A percentile compares a stretch with the other conserved stretches of the same genome.
Evolutionary conservation across 1,140 invertebrate genomes (phyloP).

Genomic region (Atta texana): DNA sequence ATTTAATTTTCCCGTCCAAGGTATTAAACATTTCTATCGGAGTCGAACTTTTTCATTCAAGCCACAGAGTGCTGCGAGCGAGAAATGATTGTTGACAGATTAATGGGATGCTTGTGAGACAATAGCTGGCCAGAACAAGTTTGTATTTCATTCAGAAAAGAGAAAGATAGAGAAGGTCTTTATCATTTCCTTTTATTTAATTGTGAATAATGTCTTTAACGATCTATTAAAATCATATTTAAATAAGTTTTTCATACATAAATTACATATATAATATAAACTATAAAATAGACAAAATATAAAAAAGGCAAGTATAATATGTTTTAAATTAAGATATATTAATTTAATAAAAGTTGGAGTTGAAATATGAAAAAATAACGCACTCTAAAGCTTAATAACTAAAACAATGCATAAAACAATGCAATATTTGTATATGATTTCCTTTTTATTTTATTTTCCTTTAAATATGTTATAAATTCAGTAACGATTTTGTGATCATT

Average conservation of each 20-base stretch:
- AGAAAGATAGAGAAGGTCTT: constrained; percentile 5
- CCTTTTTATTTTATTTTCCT: neutral
- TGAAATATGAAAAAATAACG: neutral
- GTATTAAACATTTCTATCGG: constrained; percentile 58
- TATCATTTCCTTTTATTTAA: constrained; percentile 14
- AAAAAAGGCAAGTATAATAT: neutral
- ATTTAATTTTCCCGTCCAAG: constrained; percentile 49
- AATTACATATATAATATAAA: neutral
- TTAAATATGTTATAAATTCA: neutral
- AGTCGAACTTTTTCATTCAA: constrained; percentile 55
- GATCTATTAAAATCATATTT: neutral
- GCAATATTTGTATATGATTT: neutral
- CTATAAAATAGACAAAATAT: neutral
- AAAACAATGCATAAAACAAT: neutral
- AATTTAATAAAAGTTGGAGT: neutral
- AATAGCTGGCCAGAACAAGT: constrained; percentile 28
- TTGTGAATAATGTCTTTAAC: neutral
- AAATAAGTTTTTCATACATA: constrained; percentile 27
- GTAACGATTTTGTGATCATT: neutral
- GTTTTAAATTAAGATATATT: neutral
- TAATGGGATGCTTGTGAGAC: constrained; percentile 46
- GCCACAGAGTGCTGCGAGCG: neutral
- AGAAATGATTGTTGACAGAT: constrained; percentile 55
- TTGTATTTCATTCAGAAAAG: constrained; percentile 16
- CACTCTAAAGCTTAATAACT: neutral